Conservation (phyloP, 2,113 vertebrate species). For the Pitta sordida region DNA sequence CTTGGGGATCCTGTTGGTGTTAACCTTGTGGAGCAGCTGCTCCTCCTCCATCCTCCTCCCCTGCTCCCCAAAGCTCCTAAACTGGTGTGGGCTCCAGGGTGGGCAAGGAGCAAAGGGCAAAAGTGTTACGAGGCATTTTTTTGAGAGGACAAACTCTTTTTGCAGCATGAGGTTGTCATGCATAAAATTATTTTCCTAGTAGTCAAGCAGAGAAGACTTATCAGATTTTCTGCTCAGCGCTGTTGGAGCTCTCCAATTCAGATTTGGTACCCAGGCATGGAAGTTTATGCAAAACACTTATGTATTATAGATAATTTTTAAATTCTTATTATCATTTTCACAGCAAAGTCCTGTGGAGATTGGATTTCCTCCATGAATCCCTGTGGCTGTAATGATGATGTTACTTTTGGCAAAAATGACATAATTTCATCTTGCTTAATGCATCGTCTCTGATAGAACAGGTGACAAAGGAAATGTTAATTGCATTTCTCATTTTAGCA, state of each 20-base stretch:
- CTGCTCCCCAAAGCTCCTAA: background rate
- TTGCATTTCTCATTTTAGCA: background rate
- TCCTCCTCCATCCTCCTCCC: background rate
- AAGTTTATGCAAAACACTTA: background rate
- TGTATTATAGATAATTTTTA: background rate
- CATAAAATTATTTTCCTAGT: background rate
- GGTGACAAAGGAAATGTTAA: constrained; percentile 10
- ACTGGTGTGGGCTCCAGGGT: background rate
- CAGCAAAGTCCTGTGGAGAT: background rate
- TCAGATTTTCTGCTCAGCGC: accelerated
- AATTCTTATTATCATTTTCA: background rate
- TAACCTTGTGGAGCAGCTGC: background rate
- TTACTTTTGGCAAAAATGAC: background rate
- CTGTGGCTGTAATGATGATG: background rate
- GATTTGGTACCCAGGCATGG: background rate
- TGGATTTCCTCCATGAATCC: background rate
- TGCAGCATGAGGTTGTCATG: background rate
- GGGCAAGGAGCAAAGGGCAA: background rate
- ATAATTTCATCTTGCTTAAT: background rate
- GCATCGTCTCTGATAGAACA: background rate
- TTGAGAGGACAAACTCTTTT: background rate
- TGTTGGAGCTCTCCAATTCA: background rate
- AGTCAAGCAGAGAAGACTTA: background rate
- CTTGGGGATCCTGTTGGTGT: background rate
- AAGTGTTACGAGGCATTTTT: background rate